Conservation (phyloP, 2,888 invertebrate species). For the Dendrolimus pini region DNA sequence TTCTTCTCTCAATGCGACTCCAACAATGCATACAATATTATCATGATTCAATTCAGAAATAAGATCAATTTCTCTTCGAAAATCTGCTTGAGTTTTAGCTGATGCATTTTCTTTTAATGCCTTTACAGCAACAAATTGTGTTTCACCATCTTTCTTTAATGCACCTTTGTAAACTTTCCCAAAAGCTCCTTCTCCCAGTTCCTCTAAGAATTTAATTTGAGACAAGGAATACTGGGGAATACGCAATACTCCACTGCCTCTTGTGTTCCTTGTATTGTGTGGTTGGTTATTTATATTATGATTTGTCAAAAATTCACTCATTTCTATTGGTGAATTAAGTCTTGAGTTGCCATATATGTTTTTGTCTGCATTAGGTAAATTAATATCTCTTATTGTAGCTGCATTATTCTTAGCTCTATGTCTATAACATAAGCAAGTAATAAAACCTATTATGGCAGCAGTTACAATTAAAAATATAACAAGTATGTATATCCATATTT, state of each 20-base stretch:
- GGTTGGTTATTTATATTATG: slow-evolving; percentile 63
- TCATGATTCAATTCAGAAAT: slow-evolving; percentile 96
- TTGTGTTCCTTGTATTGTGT: slow-evolving; percentile 60
- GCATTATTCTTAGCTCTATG: slow-evolving; percentile 74
- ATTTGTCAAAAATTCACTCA: slow-evolving; percentile 85
- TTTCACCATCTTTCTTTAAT: slow-evolving; percentile 81
- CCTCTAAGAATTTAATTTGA: slow-evolving; percentile 91
- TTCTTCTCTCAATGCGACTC: slow-evolving; percentile 92
- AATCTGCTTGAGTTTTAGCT: slow-evolving; percentile 93
- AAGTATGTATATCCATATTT: slow-evolving; percentile 89
- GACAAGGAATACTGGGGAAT: slow-evolving; percentile 92
- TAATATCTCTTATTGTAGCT: slow-evolving; percentile 82
- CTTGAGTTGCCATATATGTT: slow-evolving; percentile 89
- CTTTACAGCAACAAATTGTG: slow-evolving; percentile 93
- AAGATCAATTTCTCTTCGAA: slow-evolving; percentile 94
- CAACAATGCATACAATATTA: slow-evolving; percentile 96
- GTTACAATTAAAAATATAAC: slow-evolving; percentile 78
- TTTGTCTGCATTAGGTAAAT: slow-evolving; percentile 83
- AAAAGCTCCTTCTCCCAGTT: slow-evolving; percentile 97
- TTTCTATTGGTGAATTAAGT: slow-evolving; percentile 87
- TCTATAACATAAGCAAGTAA: slow-evolving; percentile 80
- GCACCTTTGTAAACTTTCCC: slow-evolving; percentile 98
- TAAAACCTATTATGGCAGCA: slow-evolving; percentile 53
- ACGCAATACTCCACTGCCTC: slow-evolving; percentile 74
- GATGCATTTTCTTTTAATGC: slow-evolving; percentile 95